Evolutionary conservation across 2,888 invertebrate genomes (phyloP).

Genomic region (Ephialtes manifestator): DNA sequence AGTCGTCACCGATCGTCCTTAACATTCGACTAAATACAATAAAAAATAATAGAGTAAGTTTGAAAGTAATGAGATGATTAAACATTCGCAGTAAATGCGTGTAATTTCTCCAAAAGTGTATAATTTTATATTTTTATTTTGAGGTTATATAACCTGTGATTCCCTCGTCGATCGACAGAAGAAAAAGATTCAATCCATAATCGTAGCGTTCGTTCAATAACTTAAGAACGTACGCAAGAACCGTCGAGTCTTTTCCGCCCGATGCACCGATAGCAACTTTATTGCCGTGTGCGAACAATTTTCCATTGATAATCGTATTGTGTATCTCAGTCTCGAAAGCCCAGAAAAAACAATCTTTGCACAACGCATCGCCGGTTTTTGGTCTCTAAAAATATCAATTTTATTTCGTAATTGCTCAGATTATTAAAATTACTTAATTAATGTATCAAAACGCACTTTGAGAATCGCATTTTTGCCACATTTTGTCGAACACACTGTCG

Average conservation of each 20-base stretch:
- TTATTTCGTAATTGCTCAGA: neutral
- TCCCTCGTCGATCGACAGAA: slow-evolving; percentile 99
- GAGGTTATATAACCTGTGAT: slow-evolving; percentile 90
- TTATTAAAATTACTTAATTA: neutral
- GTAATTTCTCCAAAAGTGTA: too few relatives aligned
- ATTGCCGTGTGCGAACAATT: slow-evolving; percentile 93
- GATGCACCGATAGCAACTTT: slow-evolving; percentile 97
- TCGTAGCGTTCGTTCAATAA: slow-evolving; percentile 95
- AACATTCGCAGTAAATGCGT: too few relatives aligned
- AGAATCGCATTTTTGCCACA: slow-evolving; percentile 92
- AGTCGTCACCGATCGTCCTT: too few relatives aligned
- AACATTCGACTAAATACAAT: too few relatives aligned
- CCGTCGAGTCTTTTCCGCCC: slow-evolving; percentile 99
- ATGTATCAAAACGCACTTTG: slow-evolving; percentile 88
- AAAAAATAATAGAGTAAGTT: too few relatives aligned
- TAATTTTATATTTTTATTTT: neutral
- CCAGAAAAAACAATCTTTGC: slow-evolving; percentile 97
- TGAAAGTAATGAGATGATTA: too few relatives aligned
- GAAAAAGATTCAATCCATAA: slow-evolving; percentile 95
- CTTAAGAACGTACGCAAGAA: slow-evolving; percentile 97
- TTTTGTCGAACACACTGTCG: slow-evolving; percentile 89
- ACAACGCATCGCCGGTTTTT: slow-evolving; percentile 96
- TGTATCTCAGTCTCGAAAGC: slow-evolving; percentile 98
- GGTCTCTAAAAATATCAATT: slow-evolving; percentile 89
- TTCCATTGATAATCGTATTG: slow-evolving; percentile 93